phyloP scores from a whole-genome alignment of 2,888 invertebrate species.

The Drymonia ruficornis region DNA sequence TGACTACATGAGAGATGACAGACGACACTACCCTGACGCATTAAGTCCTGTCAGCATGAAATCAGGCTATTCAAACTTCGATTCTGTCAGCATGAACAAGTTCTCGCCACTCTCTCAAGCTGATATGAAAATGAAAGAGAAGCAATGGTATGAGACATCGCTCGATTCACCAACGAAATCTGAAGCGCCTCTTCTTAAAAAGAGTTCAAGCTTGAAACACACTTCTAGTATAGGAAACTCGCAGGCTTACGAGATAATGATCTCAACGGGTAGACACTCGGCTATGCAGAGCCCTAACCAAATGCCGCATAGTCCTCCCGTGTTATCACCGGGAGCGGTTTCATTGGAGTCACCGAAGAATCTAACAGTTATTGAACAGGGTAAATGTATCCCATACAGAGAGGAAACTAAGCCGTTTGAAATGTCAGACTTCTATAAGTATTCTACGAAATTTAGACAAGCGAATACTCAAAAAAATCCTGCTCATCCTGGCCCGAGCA shows the following conservation, averaged over 20 bases:
- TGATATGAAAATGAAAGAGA: conserved; percentile 81
- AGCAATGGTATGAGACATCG: conserved; percentile 89
- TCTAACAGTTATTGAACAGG: conserved; percentile 93
- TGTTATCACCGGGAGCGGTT: conserved; percentile 76
- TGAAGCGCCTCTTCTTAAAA: conserved; percentile 62
- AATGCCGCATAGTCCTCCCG: conserved; percentile 65
- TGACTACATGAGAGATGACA: conserved; percentile 65
- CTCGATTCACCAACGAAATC: conserved; percentile 84
- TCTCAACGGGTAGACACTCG: conserved; percentile 73
- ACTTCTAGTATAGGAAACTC: conserved; percentile 84
- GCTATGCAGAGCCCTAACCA: conserved; percentile 75
- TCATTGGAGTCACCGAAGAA: conserved; percentile 92
- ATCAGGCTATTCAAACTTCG: conserved; percentile 74
- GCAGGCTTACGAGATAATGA: conserved; percentile 77
- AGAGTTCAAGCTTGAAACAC: conserved; percentile 78
- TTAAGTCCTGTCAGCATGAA: conserved; percentile 75
- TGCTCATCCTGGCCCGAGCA: conserved; percentile 52
- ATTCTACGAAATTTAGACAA: conserved; percentile 96
- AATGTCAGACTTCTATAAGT: conserved; percentile 99
- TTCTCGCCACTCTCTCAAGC: conserved; percentile 73
- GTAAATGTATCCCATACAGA: conserved; percentile 95
- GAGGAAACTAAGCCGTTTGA: conserved; percentile 99
- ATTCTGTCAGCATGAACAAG: conserved; percentile 72
- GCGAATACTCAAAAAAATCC: conserved; percentile 60
- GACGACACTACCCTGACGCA: conserved; percentile 63